Conservation (phyloP, 2,888 invertebrate species). For the Leptinotarsa haldemani region DNA sequence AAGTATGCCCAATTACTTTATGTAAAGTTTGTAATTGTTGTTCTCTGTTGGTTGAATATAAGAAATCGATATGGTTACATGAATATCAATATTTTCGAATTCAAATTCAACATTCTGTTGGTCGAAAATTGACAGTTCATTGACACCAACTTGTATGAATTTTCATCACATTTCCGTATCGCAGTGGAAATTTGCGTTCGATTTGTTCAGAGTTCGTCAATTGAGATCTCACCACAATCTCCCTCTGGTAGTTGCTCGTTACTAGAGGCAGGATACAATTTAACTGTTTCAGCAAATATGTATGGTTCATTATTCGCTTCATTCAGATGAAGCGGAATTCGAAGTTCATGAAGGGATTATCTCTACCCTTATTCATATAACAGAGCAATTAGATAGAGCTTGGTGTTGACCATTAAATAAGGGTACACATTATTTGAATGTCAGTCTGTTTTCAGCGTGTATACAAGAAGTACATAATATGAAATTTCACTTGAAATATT, state of each 20-base stretch:
- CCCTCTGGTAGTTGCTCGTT: neutral
- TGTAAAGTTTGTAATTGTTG: too few species aligned
- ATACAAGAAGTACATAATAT: too few species aligned
- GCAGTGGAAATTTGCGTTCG: neutral
- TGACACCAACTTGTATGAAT: too few species aligned
- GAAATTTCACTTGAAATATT: too few species aligned
- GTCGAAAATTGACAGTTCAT: too few species aligned
- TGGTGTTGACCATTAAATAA: neutral
- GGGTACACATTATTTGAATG: neutral
- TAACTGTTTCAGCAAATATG: slow-evolving; percentile 5
- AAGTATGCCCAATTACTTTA: neutral
- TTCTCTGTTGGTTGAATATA: too few species aligned
- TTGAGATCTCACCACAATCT: neutral
- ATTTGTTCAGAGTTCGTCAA: slow-evolving; percentile 1
- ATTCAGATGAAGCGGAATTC: neutral
- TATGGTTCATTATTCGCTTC: slow-evolving; percentile 1
- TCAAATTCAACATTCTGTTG: too few species aligned
- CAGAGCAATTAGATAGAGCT: neutral
- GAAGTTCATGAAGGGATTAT: slow-evolving; percentile 1
- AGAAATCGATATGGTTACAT: too few species aligned
- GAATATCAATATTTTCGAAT: too few species aligned
- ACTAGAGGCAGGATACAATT: neutral
- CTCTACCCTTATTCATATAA: neutral
- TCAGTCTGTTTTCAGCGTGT: neutral
- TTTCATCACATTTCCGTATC: too few species aligned